Conservation (phyloP, 2,888 invertebrate genomes). For the Clanis bilineata region DNA sequence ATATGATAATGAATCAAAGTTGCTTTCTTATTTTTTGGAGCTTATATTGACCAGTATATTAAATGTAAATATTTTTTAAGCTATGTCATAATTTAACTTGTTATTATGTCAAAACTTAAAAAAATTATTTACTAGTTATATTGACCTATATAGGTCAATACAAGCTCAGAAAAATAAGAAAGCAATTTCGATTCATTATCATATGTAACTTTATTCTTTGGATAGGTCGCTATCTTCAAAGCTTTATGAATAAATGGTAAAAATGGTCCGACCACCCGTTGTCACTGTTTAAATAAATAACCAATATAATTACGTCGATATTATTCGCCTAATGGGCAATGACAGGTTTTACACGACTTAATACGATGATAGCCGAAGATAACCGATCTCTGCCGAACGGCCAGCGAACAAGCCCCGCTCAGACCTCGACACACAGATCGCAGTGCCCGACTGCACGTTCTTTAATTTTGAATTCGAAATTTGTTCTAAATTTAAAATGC, state of each 20-base stretch:
- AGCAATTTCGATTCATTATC: too few species aligned
- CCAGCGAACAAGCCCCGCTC: neutral
- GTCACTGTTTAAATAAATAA: constrained; percentile 21
- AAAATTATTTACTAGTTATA: too few species aligned
- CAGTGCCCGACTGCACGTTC: constrained; percentile 2
- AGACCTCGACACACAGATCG: constrained; percentile 2
- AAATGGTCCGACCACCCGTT: constrained; percentile 9
- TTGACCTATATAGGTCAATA: too few species aligned
- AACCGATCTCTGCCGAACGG: constrained; percentile 18
- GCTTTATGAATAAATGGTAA: neutral
- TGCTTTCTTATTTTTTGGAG: too few species aligned
- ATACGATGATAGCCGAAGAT: constrained; percentile 33
- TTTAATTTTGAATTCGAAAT: constrained; percentile 17
- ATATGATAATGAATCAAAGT: too few species aligned
- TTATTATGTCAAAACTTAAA: too few species aligned
- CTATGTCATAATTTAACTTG: too few species aligned
- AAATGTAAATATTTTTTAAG: too few species aligned
- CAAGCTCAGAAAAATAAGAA: too few species aligned
- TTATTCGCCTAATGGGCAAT: constrained; percentile 43
- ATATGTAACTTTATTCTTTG: too few species aligned
- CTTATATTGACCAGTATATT: too few species aligned
- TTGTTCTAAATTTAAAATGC: constrained; percentile 16
- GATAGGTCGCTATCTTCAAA: neutral
- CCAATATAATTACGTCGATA: constrained; percentile 28
- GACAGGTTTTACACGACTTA: constrained; percentile 39